These are phyloP conservation scores for Conus betulinus DNA, from an alignment of 1,140 invertebrate genomes.

Conservation along the genomic window DNA sequence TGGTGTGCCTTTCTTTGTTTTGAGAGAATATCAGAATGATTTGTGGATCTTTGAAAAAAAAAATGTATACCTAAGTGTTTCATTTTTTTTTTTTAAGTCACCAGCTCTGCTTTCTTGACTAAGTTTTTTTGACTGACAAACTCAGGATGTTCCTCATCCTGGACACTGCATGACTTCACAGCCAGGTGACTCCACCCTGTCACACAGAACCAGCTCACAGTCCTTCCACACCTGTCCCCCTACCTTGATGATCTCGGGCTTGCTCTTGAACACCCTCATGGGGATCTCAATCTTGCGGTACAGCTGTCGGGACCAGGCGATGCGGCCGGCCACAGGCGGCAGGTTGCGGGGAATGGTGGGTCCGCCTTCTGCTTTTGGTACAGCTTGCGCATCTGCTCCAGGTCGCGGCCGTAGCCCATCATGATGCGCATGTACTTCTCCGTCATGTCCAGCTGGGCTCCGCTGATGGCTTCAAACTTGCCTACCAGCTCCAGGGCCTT, in stretches of 20 bases:
- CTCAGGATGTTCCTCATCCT: too few relatives aligned
- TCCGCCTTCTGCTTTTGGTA: conserved; percentile 76
- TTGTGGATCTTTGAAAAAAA: too few relatives aligned
- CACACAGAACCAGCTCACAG: too few relatives aligned
- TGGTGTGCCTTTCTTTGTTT: too few relatives aligned
- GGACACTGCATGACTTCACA: too few relatives aligned
- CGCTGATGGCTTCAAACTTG: conserved; percentile 74
- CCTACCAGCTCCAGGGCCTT: conserved; percentile 73
- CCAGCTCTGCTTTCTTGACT: too few relatives aligned
- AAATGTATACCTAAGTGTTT: too few relatives aligned
- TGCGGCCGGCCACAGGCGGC: conserved; percentile 76
- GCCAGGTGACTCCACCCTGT: too few relatives aligned
- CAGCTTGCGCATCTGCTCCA: conserved; percentile 87
- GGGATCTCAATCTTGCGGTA: conserved; percentile 77
- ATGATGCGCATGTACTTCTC: conserved; percentile 91
- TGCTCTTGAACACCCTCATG: conserved; percentile 79
- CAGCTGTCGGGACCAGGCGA: conserved; percentile 77
- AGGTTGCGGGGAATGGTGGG: conserved; percentile 74
- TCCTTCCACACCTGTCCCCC: background rate
- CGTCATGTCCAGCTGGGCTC: conserved; percentile 72
- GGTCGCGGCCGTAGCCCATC: conserved; percentile 88
- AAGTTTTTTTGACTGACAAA: too few relatives aligned
- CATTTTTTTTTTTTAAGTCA: too few relatives aligned
- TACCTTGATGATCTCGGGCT: conserved; percentile 74
- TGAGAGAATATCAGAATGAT: too few relatives aligned